These are phyloP conservation scores for Macrosoma leucophasiata DNA, from an alignment of 2,888 invertebrate genomes.

Conservation along the genomic window DNA sequence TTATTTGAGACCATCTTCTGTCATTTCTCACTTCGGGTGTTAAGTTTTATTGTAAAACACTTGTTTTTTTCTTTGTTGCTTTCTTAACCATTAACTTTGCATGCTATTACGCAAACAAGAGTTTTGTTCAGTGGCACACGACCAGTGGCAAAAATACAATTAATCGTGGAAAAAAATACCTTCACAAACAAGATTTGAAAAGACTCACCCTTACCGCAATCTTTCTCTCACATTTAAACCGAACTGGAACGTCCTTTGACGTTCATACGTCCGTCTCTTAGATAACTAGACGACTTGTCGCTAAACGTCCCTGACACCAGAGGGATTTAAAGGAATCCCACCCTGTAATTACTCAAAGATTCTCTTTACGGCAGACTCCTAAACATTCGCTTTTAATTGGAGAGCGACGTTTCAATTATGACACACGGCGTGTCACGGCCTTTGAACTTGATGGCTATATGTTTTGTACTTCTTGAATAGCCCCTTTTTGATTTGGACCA, in stretches of 20 bases:
- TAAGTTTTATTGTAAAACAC: slow-evolving; percentile 20
- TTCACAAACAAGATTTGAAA: no score
- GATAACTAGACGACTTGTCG: slow-evolving; percentile 26
- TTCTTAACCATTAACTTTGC: slow-evolving; percentile 42
- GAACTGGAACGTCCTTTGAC: slow-evolving; percentile 21
- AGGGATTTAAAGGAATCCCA: slow-evolving; percentile 37
- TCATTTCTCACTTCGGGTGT: no score
- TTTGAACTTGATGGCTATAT: slow-evolving; percentile 65
- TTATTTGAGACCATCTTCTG: no score
- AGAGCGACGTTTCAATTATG: slow-evolving; percentile 56
- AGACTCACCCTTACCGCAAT: no score
- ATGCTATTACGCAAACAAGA: no score
- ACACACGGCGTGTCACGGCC: slow-evolving; percentile 47
- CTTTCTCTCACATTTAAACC: no score
- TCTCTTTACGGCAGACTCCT: slow-evolving; percentile 38
- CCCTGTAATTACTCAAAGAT: slow-evolving; percentile 54
- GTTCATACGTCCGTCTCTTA: slow-evolving; percentile 12
- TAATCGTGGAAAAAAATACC: no score
- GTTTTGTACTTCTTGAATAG: no score
- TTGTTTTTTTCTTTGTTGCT: slow-evolving; percentile 29
- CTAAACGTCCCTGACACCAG: slow-evolving; percentile 34
- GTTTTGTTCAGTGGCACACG: no score
- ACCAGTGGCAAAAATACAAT: no score
- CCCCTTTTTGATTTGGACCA: slow-evolving; percentile 33
- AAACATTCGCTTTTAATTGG: slow-evolving; percentile 68